These are phyloP conservation scores for Oreortyx pictus DNA, from an alignment of 2,797 vertebrate genomes.

Conservation along the genomic window DNA sequence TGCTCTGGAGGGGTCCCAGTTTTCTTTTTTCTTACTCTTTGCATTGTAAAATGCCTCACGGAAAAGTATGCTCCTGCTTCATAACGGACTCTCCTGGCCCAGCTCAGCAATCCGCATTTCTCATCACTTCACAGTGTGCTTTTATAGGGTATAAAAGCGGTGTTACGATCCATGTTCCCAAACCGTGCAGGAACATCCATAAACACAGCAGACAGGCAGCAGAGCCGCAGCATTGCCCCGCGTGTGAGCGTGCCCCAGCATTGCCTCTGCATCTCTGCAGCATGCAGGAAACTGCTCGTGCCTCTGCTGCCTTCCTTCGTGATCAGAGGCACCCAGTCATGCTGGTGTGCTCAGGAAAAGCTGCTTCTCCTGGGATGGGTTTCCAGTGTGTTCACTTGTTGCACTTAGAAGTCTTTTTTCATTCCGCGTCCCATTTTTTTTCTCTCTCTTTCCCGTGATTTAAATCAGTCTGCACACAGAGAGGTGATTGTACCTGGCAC, in stretches of 20 bases:
- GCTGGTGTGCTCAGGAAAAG: not conserved
- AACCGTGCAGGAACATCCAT: constrained; percentile 65
- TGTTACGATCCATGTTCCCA: constrained; percentile 69
- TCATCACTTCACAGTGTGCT: constrained; percentile 44
- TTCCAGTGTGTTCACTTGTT: not conserved
- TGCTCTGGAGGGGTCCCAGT: constrained; percentile 66
- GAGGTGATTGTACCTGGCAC: not conserved
- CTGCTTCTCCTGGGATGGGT: not conserved
- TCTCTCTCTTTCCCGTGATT: not conserved
- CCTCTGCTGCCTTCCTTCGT: not conserved
- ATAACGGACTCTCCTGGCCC: constrained; percentile 44
- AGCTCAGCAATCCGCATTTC: constrained; percentile 46
- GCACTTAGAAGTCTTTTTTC: not conserved
- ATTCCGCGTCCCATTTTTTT: not conserved
- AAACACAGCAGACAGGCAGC: constrained; percentile 63
- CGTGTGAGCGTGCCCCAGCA: not conserved
- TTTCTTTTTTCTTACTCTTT: not conserved
- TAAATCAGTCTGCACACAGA: not conserved
- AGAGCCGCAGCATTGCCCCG: constrained; percentile 17
- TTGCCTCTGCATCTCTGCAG: constrained; percentile 13
- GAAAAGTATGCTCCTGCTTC: not conserved
- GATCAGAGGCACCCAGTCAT: not conserved
- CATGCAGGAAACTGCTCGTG: not conserved
- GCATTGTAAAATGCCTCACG: constrained; percentile 37
- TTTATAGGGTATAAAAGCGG: constrained; percentile 72